These are phyloP conservation scores for Centropristis striata DNA, from an alignment of 2,113 vertebrate genomes.

Conservation along the genomic window DNA sequence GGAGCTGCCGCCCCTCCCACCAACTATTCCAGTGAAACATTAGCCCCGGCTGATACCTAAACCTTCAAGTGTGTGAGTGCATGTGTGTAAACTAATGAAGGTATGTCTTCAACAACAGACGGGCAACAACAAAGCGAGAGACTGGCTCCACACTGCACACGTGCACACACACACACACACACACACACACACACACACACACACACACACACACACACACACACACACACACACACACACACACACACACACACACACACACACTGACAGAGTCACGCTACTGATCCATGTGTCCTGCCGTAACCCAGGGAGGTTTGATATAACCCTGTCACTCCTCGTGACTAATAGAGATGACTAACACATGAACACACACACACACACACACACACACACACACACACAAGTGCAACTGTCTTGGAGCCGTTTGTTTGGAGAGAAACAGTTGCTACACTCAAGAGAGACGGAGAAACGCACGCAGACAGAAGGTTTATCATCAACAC, in stretches of 20 bases:
- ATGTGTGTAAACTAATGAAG: conserved; percentile 62
- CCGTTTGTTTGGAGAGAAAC: conserved; percentile 54
- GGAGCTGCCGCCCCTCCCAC: conserved; percentile 50
- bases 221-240: conserved; percentile 15
- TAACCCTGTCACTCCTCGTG: conserved; percentile 64
- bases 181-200: conserved; percentile 3
- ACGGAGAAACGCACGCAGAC: conserved; percentile 18
- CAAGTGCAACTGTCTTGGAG: conserved; percentile 58
- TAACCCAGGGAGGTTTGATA: conserved; percentile 69
- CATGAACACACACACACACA: conserved; percentile 10
- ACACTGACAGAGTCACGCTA: conserved; percentile 70
- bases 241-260: too few relatives aligned
- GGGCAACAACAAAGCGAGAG: conserved; percentile 26
- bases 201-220: neutral
- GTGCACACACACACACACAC: neutral
- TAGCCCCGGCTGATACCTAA: conserved; percentile 77
- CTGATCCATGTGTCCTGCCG: conserved; percentile 65
- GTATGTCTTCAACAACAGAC: conserved; percentile 63
- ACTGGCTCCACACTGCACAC: conserved; percentile 39
- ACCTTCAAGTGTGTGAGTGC: conserved; percentile 57
- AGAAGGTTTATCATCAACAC: conserved; percentile 54
- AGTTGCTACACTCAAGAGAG: conserved; percentile 41
- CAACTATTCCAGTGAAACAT: conserved; percentile 78
- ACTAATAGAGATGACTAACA: conserved; percentile 77
- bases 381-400: conserved; percentile 35